These are phyloP conservation scores for Charina bottae DNA, from an alignment of 2,113 vertebrate genomes.

Conservation along the genomic window DNA sequence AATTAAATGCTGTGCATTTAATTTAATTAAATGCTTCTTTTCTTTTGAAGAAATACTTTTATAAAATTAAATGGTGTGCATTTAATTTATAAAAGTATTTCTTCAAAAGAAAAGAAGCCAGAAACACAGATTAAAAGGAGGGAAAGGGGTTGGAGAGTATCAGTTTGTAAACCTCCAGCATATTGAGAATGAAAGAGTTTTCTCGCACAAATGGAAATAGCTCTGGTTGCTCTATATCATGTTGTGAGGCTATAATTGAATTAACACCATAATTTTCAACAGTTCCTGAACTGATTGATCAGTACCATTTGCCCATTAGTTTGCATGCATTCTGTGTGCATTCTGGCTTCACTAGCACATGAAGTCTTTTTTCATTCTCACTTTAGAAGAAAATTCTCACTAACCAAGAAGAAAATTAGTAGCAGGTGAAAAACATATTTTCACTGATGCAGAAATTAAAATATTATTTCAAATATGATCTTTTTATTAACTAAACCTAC, in stretches of 20 bases:
- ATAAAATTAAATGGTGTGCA: conserved; percentile 20
- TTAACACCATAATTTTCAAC: conserved; percentile 28
- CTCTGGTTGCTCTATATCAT: background rate
- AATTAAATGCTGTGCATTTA: conserved; percentile 7
- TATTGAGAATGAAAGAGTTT: conserved; percentile 27
- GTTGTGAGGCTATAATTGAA: conserved; percentile 5
- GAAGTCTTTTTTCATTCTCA: conserved; percentile 8
- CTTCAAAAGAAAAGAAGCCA: conserved; percentile 33
- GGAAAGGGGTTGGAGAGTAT: background rate
- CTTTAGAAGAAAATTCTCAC: conserved; percentile 17
- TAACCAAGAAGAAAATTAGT: conserved; percentile 36
- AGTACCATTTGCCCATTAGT: conserved; percentile 15
- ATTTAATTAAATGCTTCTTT: no score
- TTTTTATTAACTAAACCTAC: conserved; percentile 7
- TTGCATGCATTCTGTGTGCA: rapidly evolving
- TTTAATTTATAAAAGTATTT: conserved; percentile 20
- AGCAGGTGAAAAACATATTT: conserved; percentile 27
- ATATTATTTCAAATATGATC: conserved; percentile 28
- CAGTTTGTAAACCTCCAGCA: background rate
- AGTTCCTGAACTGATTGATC: conserved; percentile 16
- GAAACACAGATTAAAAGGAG: background rate
- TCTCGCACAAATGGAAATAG: conserved; percentile 36
- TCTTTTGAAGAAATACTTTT: no score
- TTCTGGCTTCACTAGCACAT: conserved; percentile 22
- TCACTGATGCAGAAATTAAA: conserved; percentile 33